A percentile compares a stretch with the other conserved stretches of the same genome.
These are phyloP conservation scores for Damaliscus lunatus DNA, from an alignment of 2,113 vertebrate species.

Conservation along the genomic window DNA sequence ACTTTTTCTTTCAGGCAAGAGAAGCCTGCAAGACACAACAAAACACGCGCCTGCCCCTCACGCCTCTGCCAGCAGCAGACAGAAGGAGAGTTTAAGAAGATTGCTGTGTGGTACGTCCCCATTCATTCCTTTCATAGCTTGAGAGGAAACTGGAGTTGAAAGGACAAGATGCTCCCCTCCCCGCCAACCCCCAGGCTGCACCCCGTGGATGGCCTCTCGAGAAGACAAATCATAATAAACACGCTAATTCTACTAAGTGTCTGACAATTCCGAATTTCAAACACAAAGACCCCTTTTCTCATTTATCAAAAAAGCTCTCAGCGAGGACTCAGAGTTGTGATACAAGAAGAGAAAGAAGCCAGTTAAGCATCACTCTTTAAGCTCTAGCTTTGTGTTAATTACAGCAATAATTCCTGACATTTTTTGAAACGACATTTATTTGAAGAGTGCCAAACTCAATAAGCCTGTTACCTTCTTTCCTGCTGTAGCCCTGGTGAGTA, in stretches of 20 bases:
- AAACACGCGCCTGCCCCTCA: constrained; percentile 51
- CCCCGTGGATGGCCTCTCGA: not conserved
- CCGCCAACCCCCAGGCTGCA: not conserved
- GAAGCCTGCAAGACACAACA: constrained; percentile 71
- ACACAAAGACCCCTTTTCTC: not conserved
- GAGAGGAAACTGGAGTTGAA: not conserved
- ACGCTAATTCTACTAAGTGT: not conserved
- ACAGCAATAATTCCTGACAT: not conserved
- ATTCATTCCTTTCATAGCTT: not conserved
- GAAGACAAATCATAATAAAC: not conserved
- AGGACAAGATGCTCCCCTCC: not conserved
- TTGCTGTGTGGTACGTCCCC: not conserved
- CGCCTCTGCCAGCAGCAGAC: constrained; percentile 29
- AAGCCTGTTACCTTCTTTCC: not conserved
- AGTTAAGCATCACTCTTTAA: not conserved
- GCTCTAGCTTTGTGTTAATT: not conserved
- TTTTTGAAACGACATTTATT: not conserved
- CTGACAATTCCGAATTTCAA: not conserved
- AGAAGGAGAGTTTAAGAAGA: constrained; percentile 10
- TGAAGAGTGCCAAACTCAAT: not conserved
- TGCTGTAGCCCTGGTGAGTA: not conserved
- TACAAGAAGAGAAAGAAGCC: not conserved
- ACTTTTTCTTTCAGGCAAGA: constrained; percentile 70
- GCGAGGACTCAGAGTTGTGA: not conserved
- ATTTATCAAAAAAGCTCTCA: not conserved